phyloP scores from a whole-genome alignment of 2,113 vertebrate species.

The Cricetomys ansorgei region DNA sequence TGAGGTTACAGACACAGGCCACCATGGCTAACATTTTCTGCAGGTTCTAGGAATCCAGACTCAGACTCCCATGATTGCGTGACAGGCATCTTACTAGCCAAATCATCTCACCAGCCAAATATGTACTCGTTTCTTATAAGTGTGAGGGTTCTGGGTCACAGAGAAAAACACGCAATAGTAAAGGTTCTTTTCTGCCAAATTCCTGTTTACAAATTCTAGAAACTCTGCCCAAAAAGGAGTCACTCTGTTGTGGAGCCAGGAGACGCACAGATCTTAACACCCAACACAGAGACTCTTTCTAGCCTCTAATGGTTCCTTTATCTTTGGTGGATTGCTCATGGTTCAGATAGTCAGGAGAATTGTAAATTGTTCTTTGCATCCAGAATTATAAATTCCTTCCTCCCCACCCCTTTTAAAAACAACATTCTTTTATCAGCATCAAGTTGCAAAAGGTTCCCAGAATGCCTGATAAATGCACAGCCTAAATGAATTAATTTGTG shows the following conservation, averaged over 20 bases:
- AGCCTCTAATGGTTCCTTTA: background rate
- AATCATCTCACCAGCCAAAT: background rate
- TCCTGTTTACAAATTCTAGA: background rate
- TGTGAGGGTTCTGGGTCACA: background rate
- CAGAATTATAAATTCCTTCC: conserved; percentile 56
- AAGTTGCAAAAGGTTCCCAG: background rate
- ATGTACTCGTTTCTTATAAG: background rate
- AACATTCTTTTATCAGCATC: conserved; percentile 63
- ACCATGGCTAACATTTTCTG: background rate
- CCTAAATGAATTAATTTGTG: conserved; percentile 69
- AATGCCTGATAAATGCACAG: conserved; percentile 52
- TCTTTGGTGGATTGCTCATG: background rate
- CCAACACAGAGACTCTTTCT: background rate
- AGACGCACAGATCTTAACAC: background rate
- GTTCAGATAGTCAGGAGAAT: background rate
- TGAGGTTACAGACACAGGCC: no score
- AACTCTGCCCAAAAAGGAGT: background rate
- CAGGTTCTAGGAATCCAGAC: background rate
- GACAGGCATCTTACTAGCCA: background rate
- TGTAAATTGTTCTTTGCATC: conserved; percentile 36
- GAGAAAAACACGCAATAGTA: background rate
- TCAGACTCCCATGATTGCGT: background rate
- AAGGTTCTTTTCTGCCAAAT: background rate
- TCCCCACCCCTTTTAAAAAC: conserved; percentile 47
- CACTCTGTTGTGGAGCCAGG: background rate